These are phyloP conservation scores for Pampusana beccarii DNA, from an alignment of 2,113 vertebrate species.

Conservation along the genomic window DNA sequence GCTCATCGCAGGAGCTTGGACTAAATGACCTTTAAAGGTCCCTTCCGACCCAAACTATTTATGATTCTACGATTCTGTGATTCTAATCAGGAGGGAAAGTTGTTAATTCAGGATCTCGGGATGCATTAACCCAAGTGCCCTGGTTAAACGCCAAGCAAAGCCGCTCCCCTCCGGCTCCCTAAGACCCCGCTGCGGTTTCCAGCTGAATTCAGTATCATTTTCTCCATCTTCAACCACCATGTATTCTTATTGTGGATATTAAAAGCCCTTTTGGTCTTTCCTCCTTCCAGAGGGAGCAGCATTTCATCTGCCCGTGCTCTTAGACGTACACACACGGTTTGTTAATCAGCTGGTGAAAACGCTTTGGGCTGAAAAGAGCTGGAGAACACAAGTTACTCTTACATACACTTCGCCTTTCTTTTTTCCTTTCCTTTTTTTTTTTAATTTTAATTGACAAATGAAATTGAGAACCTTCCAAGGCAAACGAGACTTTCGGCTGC, in stretches of 20 bases:
- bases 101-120: neutral
- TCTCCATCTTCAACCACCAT: neutral
- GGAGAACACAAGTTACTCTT: neutral
- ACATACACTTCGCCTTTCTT: neutral
- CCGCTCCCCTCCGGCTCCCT: accelerated
- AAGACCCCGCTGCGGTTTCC: neutral
- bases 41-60: too few relatives aligned
- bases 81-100: neutral
- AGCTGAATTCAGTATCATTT: neutral
- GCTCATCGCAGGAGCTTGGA: too few relatives aligned
- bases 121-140: neutral
- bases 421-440: neutral
- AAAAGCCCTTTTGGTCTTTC: neutral
- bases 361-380: neutral
- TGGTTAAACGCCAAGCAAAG: neutral
- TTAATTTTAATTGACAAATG: neutral
- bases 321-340: accelerated
- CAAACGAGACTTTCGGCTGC: neutral
- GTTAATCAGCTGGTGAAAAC: neutral
- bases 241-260: neutral
- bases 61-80: neutral
- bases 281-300: neutral
- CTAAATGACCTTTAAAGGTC: too few relatives aligned
- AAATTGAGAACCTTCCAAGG: neutral
- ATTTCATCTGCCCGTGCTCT: neutral